Evolutionary conservation across 1,140 invertebrate species (phyloP).

Genomic region (Penaeus indicus): DNA sequence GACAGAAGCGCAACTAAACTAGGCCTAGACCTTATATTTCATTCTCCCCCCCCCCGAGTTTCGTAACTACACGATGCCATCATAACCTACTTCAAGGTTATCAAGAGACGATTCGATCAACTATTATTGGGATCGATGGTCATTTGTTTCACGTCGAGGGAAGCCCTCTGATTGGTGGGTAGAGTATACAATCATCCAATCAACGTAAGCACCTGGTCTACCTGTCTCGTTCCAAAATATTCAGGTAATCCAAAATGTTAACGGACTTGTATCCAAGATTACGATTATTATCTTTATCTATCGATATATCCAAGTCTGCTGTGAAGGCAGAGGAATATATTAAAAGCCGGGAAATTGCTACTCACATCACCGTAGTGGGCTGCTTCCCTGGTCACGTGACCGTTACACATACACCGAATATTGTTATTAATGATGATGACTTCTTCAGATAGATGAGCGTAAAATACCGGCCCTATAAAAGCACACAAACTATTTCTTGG

Average conservation of each 20-base stretch:
- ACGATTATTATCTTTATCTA: constrained; percentile 47
- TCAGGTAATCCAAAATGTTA: constrained; percentile 38
- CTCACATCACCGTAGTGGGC: not conserved
- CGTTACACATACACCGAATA: constrained; percentile 10
- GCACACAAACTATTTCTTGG: no score
- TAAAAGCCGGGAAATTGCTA: constrained; percentile 36
- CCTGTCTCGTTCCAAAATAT: constrained; percentile 27
- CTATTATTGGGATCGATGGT: constrained; percentile 58
- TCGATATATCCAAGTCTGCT: constrained; percentile 53
- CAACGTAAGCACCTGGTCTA: constrained; percentile 49
- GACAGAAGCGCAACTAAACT: not conserved
- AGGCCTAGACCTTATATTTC: constrained; percentile 3
- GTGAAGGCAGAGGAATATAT: constrained; percentile 25
- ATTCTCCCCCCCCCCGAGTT: not conserved
- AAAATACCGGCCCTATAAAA: no score
- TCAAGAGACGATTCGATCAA: constrained; percentile 55
- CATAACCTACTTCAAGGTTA: constrained; percentile 45
- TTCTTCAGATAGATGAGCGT: constrained; percentile 1
- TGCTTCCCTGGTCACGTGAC: not conserved
- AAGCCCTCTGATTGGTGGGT: constrained; percentile 52
- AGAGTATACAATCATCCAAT: constrained; percentile 57
- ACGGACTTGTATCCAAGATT: constrained; percentile 25
- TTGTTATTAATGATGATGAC: constrained; percentile 13
- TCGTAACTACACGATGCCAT: no score
- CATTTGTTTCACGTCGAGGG: constrained; percentile 48